Conservation (phyloP, 2,888 invertebrate genomes). For the Ganaspis brasiliensis region DNA sequence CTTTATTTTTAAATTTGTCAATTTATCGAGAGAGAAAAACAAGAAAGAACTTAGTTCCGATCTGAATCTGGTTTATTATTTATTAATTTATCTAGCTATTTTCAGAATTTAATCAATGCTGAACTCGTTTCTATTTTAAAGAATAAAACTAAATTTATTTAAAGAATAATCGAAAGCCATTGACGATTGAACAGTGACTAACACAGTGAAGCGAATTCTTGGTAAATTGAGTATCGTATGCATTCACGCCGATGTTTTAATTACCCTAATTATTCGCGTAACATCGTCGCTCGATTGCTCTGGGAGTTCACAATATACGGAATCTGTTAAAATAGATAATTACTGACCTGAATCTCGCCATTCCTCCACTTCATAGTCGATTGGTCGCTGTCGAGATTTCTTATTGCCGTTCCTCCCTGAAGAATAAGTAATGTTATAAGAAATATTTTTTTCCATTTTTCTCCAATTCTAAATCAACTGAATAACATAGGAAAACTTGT, state of each 20-base stretch:
- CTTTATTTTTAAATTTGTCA: no score
- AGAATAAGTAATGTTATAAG: slow-evolving; percentile 52
- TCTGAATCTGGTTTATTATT: no score
- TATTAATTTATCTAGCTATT: no score
- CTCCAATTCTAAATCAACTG: no score
- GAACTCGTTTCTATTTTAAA: background rate
- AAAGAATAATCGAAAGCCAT: background rate
- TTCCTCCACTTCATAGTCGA: slow-evolving; percentile 88
- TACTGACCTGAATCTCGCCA: slow-evolving; percentile 87
- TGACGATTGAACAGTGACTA: background rate
- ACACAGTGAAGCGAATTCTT: slow-evolving; percentile 1
- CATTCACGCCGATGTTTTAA: slow-evolving; percentile 64
- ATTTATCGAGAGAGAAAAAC: no score
- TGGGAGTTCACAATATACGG: slow-evolving; percentile 35
- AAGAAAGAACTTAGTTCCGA: no score
- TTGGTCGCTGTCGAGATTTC: slow-evolving; percentile 82
- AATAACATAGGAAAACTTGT: no score
- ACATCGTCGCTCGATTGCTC: slow-evolving; percentile 50
- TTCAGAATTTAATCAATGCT: no score
- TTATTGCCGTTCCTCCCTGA: slow-evolving; percentile 84
- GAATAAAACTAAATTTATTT: background rate
- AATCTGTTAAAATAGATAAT: slow-evolving; percentile 36
- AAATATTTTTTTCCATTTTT: background rate
- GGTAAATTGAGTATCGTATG: background rate
- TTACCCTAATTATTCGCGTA: slow-evolving; percentile 69